These are phyloP conservation scores for Muscidifurax raptorellus DNA, from an alignment of 1,140 invertebrate species.

Conservation along the genomic window DNA sequence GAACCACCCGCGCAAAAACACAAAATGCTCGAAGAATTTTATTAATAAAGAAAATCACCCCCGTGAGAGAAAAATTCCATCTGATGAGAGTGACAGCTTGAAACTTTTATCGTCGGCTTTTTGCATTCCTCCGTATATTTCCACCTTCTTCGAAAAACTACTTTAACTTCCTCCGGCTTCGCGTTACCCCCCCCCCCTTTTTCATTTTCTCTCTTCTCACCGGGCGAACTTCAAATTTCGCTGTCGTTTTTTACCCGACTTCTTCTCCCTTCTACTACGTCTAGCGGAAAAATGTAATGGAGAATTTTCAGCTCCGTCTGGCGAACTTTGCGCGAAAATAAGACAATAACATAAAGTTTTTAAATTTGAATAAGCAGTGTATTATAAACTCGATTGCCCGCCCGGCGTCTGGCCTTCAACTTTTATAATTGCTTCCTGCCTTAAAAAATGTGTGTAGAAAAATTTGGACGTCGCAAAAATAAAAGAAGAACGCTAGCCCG, in stretches of 20 bases:
- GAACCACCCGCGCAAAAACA: background rate
- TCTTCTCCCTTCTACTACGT: background rate
- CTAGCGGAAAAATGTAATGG: background rate
- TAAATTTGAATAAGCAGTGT: background rate
- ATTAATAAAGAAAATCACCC: background rate
- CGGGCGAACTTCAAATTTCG: background rate
- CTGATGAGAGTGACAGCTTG: slow-evolving; percentile 2
- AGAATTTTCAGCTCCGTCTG: background rate
- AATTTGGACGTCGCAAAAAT: background rate
- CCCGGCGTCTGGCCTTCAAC: too few relatives aligned
- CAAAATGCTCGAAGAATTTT: background rate
- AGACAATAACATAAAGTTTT: background rate
- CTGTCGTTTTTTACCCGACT: background rate
- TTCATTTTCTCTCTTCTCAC: background rate
- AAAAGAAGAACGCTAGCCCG: too few relatives aligned
- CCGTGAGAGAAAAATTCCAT: background rate
- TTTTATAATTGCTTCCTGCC: too few relatives aligned
- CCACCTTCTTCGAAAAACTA: background rate
- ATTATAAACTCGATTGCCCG: too few relatives aligned
- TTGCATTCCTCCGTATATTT: background rate
- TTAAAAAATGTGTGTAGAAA: too few relatives aligned
- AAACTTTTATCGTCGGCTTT: background rate
- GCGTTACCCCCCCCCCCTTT: background rate
- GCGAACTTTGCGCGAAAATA: background rate
- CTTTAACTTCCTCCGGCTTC: slow-evolving; percentile 5